Evolutionary conservation across 1,140 invertebrate species (phyloP).

Genomic region (Idris sp.): DNA sequence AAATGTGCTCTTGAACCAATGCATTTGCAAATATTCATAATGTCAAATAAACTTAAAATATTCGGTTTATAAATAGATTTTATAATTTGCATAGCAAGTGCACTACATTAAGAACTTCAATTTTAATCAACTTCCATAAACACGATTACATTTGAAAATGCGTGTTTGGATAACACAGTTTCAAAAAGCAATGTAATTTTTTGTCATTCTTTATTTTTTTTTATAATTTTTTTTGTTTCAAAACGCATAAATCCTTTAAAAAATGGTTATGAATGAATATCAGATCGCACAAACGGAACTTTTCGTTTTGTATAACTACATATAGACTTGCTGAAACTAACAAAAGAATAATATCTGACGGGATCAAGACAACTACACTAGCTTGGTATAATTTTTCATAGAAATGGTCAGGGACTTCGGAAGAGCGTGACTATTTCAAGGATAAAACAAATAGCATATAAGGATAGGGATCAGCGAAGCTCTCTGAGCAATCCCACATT

Average conservation of each 20-base stretch:
- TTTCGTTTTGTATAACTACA: slow-evolving; percentile 21
- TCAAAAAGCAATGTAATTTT: too few relatives aligned
- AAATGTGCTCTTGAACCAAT: slow-evolving; percentile 1
- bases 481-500: slow-evolving; percentile 39
- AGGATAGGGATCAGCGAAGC: slow-evolving; percentile 28
- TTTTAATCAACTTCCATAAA: slow-evolving; percentile 26
- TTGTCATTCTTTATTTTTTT: too few relatives aligned
- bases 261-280: slow-evolving; percentile 27
- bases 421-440: slow-evolving; percentile 27
- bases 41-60: slow-evolving; percentile 24
- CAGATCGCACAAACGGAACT: slow-evolving; percentile 22
- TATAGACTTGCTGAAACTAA: slow-evolving; percentile 28
- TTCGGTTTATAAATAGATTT: slow-evolving; percentile 30
- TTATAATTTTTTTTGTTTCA: too few relatives aligned
- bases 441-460: slow-evolving; percentile 31
- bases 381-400: slow-evolving; percentile 57
- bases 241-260: slow-evolving; percentile 3
- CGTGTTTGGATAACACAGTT: too few relatives aligned
- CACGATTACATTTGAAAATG: slow-evolving; percentile 20
- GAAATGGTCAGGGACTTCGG: slow-evolving; percentile 30
- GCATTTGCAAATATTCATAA: slow-evolving; percentile 28
- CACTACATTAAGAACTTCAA: slow-evolving; percentile 5
- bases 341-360: slow-evolving; percentile 30
- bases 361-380: slow-evolving; percentile 16
- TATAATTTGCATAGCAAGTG: slow-evolving; percentile 32